phyloP scores from a whole-genome alignment of 2,888 invertebrate genomes.

The Dioctria linearis region DNA sequence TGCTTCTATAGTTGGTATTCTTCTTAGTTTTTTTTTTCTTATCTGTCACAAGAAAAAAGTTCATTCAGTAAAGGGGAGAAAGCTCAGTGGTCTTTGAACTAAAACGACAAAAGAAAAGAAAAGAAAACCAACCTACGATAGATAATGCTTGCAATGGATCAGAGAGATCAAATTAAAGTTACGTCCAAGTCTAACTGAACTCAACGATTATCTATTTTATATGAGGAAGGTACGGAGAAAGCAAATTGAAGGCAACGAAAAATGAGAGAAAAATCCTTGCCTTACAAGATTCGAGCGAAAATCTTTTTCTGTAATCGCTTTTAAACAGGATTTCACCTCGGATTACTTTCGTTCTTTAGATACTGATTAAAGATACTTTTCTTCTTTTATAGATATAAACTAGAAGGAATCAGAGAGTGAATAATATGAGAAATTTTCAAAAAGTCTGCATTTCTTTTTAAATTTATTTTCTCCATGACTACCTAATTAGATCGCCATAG shows the following conservation, averaged over 20 bases:
- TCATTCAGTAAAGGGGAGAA: not conserved
- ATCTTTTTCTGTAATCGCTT: slow-evolving; percentile 21
- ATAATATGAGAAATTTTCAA: not conserved
- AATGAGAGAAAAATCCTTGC: not conserved
- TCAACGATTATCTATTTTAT: not conserved
- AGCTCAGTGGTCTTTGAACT: slow-evolving; percentile 31
- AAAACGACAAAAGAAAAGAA: too few relatives aligned
- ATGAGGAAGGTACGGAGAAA: not conserved
- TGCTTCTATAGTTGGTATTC: not conserved
- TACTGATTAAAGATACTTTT: slow-evolving; percentile 20
- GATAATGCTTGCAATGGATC: slow-evolving; percentile 11
- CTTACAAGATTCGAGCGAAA: not conserved
- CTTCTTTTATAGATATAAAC: not conserved
- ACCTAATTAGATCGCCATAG: too few relatives aligned
- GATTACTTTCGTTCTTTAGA: slow-evolving; percentile 29
- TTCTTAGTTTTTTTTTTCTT: not conserved
- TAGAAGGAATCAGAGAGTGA: not conserved
- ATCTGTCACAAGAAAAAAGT: not conserved
- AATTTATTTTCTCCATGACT: too few relatives aligned
- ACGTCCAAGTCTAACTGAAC: not conserved
- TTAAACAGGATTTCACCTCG: slow-evolving; percentile 25
- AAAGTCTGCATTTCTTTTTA: not conserved
- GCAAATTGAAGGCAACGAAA: not conserved
- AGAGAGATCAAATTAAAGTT: slow-evolving; percentile 29
- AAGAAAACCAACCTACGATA: slow-evolving; percentile 15